These are phyloP conservation scores for Polypterus senegalus DNA, from an alignment of 2,113 vertebrate genomes.

Conservation along the genomic window DNA sequence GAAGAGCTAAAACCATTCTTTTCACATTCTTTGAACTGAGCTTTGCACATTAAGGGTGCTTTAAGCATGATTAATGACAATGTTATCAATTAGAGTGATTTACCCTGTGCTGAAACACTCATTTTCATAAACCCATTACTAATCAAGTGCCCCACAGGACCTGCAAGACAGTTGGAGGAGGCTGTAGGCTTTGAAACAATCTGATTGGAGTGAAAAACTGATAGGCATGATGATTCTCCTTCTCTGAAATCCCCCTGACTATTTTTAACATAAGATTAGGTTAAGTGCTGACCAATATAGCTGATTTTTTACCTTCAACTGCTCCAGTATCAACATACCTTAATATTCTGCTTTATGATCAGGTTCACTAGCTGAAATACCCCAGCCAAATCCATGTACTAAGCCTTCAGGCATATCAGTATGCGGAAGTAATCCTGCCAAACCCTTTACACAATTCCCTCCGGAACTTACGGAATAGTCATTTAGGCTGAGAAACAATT, in stretches of 20 bases:
- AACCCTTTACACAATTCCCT: slow-evolving; percentile 2
- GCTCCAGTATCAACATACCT: too few species aligned
- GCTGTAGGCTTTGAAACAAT: background rate
- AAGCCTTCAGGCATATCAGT: background rate
- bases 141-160: slow-evolving; percentile 14
- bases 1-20: slow-evolving; percentile 15
- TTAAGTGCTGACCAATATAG: background rate
- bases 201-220: background rate
- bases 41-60: slow-evolving; percentile 27
- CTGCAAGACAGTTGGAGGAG: slow-evolving; percentile 2
- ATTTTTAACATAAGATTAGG: background rate
- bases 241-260: background rate
- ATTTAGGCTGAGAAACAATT: slow-evolving; percentile 1
- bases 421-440: background rate
- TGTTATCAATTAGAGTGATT: slow-evolving; percentile 28
- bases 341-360: too few species aligned
- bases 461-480: background rate
- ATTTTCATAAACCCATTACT: slow-evolving; percentile 19
- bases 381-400: background rate
- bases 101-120: slow-evolving; percentile 18
- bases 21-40: slow-evolving; percentile 19
- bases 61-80: slow-evolving; percentile 24
- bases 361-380: background rate
- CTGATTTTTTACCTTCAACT: background rate
- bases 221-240: background rate